Percentiles rank a stretch among this genome's conserved stretches.
Conservation (phyloP, 2,888 invertebrate genomes). For the Coelogynopora nodosa region DNA sequence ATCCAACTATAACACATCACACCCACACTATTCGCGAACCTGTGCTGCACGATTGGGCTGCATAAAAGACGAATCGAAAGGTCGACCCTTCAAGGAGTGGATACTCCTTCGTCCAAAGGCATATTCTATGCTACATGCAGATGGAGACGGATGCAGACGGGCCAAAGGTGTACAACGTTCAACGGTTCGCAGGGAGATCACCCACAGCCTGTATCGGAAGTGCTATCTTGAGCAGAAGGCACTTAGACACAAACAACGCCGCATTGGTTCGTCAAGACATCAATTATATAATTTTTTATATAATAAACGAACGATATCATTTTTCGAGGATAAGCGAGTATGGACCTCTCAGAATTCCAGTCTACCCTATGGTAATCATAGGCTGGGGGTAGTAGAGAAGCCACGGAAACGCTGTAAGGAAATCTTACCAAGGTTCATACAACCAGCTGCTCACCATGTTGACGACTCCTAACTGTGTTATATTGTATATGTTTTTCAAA, state of each 20-base stretch:
- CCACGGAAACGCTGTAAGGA: background rate
- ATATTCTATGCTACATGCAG: background rate
- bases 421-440: background rate
- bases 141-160: background rate
- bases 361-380: conserved; percentile 9
- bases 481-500: background rate
- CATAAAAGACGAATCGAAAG: background rate
- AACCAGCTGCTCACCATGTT: background rate
- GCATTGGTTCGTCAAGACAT: background rate
- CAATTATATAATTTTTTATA: background rate
- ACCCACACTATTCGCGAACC: background rate
- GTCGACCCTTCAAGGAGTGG: background rate
- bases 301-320: background rate
- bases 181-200: background rate
- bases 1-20: background rate
- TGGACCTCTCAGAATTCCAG: background rate
- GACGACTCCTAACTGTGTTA: background rate
- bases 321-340: background rate
- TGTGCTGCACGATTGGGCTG: background rate
- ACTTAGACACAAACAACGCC: background rate
- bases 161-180: background rate
- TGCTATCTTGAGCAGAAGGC: background rate
- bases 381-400: background rate
- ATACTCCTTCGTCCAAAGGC: background rate
- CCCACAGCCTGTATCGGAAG: background rate